These are phyloP conservation scores for Drosophila barbarae DNA, from an alignment of 2,888 invertebrate species.

Conservation along the genomic window DNA sequence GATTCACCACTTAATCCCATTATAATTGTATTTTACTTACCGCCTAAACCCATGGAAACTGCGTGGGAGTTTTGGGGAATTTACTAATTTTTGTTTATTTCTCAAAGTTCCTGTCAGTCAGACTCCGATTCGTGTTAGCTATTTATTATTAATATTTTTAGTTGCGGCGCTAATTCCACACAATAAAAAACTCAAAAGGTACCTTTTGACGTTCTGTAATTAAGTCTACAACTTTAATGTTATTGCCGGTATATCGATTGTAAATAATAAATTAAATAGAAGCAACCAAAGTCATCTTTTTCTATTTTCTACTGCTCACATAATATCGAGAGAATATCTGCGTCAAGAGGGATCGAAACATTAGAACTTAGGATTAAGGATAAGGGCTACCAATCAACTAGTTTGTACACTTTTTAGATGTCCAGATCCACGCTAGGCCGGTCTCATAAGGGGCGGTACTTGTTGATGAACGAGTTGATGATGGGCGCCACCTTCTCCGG, in stretches of 20 bases:
- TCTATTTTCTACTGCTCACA: constrained; percentile 3
- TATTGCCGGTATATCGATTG: constrained; percentile 64
- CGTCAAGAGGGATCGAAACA: constrained; percentile 9
- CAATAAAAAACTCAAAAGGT: constrained; percentile 32
- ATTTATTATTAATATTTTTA: constrained; percentile 57
- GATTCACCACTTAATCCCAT: constrained; percentile 31
- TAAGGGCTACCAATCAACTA: background rate
- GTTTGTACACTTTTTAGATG: constrained; percentile 22
- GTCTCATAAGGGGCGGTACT: constrained; percentile 76
- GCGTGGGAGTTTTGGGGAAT: constrained; percentile 5
- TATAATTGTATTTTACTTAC: constrained; percentile 9
- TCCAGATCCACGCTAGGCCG: background rate
- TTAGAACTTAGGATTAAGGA: background rate
- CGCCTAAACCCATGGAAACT: constrained; percentile 1
- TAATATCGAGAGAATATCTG: constrained; percentile 38
- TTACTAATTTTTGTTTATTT: constrained; percentile 9
- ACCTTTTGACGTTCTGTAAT: constrained; percentile 56
- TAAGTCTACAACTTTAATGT: constrained; percentile 60
- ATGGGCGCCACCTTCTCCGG: constrained; percentile 82
- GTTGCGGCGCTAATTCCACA: constrained; percentile 56
- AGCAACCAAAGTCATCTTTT: constrained; percentile 32
- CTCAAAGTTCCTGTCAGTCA: constrained; percentile 1
- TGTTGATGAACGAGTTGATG: constrained; percentile 82
- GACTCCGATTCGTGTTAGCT: constrained; percentile 31
- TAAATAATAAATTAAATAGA: constrained; percentile 63